Conservation (phyloP, 1,140 invertebrate genomes). For the Polyergus mexicanus region DNA sequence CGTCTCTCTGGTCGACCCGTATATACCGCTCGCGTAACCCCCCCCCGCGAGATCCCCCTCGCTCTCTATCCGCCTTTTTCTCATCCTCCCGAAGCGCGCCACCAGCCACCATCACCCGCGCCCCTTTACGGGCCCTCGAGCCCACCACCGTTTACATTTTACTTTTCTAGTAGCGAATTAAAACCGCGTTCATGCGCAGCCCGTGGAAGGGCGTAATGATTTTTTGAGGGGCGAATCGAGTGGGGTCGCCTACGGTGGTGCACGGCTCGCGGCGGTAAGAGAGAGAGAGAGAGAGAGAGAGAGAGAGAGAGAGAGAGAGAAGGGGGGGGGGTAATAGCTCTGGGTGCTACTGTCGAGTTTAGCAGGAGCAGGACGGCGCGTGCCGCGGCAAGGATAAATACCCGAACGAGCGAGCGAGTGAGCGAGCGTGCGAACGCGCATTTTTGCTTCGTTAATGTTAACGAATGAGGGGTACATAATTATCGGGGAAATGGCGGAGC, state of each 20-base stretch:
- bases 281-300: slow-evolving; percentile 60
- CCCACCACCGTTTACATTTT: slow-evolving; percentile 84
- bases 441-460: slow-evolving; percentile 65
- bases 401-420: slow-evolving; percentile 22
- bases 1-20: slow-evolving; percentile 56
- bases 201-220: slow-evolving; percentile 87
- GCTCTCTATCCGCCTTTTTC: slow-evolving; percentile 61
- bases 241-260: slow-evolving; percentile 82
- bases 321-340: slow-evolving; percentile 66
- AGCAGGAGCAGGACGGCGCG: slow-evolving; percentile 75
- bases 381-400: slow-evolving; percentile 56
- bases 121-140: slow-evolving; percentile 68
- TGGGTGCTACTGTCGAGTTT: slow-evolving; percentile 77
- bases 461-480: slow-evolving; percentile 58
- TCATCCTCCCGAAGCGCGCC: slow-evolving; percentile 71
- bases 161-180: slow-evolving; percentile 87
- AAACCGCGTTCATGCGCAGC: slow-evolving; percentile 87
- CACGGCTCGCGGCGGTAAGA: slow-evolving; percentile 51
- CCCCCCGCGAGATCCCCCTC: slow-evolving; percentile 68
- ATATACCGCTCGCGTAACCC: slow-evolving; percentile 33
- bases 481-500: slow-evolving; percentile 52
- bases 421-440: slow-evolving; percentile 40
- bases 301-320: slow-evolving; percentile 55
- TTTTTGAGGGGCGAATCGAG: slow-evolving; percentile 87
- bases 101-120: slow-evolving; percentile 59